Base-by-base conservation (phyloP, 2,113 vertebrate species). In the Ploceus nigricollis region DNA sequence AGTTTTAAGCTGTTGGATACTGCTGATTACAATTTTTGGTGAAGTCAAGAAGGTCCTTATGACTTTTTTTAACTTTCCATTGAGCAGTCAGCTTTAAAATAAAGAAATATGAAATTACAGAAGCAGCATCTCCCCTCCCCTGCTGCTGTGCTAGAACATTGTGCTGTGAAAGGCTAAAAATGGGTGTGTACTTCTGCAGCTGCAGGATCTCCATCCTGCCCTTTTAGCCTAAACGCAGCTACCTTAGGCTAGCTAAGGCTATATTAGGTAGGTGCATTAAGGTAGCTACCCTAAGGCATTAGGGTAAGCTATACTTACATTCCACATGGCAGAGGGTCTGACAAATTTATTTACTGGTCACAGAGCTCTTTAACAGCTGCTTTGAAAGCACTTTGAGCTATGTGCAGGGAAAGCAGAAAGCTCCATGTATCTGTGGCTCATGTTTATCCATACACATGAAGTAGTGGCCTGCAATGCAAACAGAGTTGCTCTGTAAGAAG, bases 391-490 rank as follows among this genome's bases (percentile, higher is more conserved):
- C 25, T 85, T 58, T 66, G 37, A 24, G 22, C 6, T 37, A 12
- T 1, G 2, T 37, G 61, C 53, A 94, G 30, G 24, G 18, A 39
- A 24, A 64, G 35, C 5, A 15, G 47, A 33, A 72, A 53, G 7
- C 10, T 44, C 42, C 7, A 11, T 1, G 1, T 37, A 8, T 78
- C 37, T 4, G 3, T 21, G 39, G 39, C 14, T 73, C 5, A 1
- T 39, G 27, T 20, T 37, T 37, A 80, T 25, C 42, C 63, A 17
- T 2, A 22, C 21, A 37, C 28, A 7, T 27, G 28, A 73, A 64
- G 53, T 9, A 56, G 45, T 9, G 20, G 13, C 20, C 27, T 69
- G 40, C 37, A 54, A 21, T 23, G 25, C 12, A 87, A 80, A 77
- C 8, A 45, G 1, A 1, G 16, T 51, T 50, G 9, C 18, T 66